A percentile compares a stretch with the other conserved stretches of the same genome.
Evolutionary conservation across 1,140 invertebrate genomes (phyloP).

Genomic region (Ylistrum balloti): DNA sequence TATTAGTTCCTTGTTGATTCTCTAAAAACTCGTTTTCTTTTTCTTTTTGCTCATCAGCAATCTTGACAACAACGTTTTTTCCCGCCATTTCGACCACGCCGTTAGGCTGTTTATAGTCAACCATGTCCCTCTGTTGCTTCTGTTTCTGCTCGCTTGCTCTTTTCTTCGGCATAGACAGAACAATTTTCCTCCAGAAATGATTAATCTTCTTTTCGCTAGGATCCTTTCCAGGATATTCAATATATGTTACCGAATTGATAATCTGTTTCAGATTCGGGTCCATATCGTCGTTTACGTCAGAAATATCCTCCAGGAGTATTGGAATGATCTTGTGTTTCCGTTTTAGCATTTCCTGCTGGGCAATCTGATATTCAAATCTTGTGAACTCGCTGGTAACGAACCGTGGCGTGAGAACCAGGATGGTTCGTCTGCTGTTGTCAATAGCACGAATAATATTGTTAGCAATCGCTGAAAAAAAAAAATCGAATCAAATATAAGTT

Average conservation of each 20-base stretch:
- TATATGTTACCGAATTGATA: conserved; percentile 70
- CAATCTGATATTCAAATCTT: conserved; percentile 75
- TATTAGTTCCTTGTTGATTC: background rate
- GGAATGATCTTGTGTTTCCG: conserved; percentile 74
- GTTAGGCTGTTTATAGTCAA: no score
- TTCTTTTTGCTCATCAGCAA: background rate
- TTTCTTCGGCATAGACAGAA: conserved; percentile 72
- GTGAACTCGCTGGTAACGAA: conserved; percentile 74
- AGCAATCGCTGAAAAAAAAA: conserved; percentile 72
- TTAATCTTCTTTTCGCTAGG: conserved; percentile 60
- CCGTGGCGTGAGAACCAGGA: conserved; percentile 69
- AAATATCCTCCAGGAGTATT: conserved; percentile 72
- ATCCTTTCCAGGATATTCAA: conserved; percentile 68
- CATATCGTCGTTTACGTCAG: conserved; percentile 50
- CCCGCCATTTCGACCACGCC: background rate
- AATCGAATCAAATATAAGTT: no score
- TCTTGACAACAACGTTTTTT: background rate
- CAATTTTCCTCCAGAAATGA: conserved; percentile 72
- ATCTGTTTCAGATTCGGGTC: conserved; percentile 74
- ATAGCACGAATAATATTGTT: conserved; percentile 74
- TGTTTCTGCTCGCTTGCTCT: conserved; percentile 46
- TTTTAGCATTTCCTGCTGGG: conserved; percentile 75
- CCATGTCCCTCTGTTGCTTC: background rate
- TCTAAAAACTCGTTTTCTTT: background rate
- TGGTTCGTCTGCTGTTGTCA: conserved; percentile 72